A percentile compares a stretch with the other conserved stretches of the same genome.
Evolutionary conservation across 1,140 invertebrate species (phyloP).

Genomic region (Adoxophyes honmai): DNA sequence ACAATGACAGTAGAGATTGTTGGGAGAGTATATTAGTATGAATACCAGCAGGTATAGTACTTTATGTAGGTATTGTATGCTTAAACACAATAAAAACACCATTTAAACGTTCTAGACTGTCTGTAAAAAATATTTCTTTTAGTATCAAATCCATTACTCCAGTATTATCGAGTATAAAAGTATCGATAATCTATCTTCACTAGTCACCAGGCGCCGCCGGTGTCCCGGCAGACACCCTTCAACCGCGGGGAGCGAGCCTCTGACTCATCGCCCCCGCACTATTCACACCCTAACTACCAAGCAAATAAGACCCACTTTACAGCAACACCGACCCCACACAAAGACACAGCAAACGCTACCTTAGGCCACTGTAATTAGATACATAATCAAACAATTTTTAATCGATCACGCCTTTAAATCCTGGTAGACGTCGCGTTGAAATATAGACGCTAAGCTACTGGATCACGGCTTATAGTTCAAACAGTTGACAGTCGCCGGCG

Average conservation of each 20-base stretch:
- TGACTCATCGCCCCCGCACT: slow-evolving; percentile 20
- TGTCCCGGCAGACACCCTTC: slow-evolving; percentile 2
- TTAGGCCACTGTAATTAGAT: slow-evolving; percentile 50
- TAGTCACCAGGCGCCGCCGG: no score
- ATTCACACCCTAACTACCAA: slow-evolving; percentile 30
- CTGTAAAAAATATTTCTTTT: no score
- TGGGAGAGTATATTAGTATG: no score
- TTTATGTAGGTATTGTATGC: no score
- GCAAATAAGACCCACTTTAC: slow-evolving; percentile 37
- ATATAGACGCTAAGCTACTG: slow-evolving; percentile 24
- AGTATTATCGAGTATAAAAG: no score
- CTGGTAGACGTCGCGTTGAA: slow-evolving; percentile 22
- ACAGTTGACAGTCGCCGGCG: slow-evolving; percentile 25
- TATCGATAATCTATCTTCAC: no score
- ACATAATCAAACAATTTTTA: slow-evolving; percentile 53
- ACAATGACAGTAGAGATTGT: no score
- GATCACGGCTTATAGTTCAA: slow-evolving; percentile 27
- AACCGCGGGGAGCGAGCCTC: neutral
- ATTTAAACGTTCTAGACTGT: no score
- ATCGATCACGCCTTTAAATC: slow-evolving; percentile 40
- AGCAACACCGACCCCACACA: slow-evolving; percentile 13
- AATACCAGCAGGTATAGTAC: no score
- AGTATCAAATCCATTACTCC: no score
- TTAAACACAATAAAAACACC: no score
- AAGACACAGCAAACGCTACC: slow-evolving; percentile 41